phyloP scores from a whole-genome alignment of 2,113 vertebrate genomes.

The Paramormyrops kingsleyae region DNA sequence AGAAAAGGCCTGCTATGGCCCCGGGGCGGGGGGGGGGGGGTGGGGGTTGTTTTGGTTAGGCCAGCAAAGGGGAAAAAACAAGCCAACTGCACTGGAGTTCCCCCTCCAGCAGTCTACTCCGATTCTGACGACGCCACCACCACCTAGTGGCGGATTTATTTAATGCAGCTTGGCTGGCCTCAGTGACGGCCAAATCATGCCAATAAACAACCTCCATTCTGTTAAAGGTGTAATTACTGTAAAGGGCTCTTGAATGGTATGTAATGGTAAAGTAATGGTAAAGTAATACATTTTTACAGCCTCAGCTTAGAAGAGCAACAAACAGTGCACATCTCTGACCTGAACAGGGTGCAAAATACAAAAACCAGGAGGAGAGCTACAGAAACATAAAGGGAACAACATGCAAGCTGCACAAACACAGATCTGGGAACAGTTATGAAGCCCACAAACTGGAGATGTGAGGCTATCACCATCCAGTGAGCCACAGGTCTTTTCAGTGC shows the following conservation, averaged over 20 bases:
- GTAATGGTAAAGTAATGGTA: neutral
- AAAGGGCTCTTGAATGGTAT: neutral
- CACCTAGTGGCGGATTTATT: constrained; percentile 35
- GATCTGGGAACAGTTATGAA: neutral
- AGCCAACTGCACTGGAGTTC: neutral
- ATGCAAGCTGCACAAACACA: neutral
- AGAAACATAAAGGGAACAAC: neutral
- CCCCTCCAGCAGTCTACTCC: neutral
- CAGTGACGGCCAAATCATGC: neutral
- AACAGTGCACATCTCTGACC: neutral
- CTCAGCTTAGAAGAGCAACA: neutral
- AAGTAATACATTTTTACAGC: neutral
- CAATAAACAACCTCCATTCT: neutral
- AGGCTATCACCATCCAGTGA: neutral
- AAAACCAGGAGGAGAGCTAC: neutral
- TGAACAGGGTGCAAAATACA: neutral
- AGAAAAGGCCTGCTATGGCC: neutral
- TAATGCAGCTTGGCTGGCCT: neutral
- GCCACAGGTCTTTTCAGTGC: neutral
- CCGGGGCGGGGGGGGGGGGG: neutral
- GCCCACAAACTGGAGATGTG: neutral
- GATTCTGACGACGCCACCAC: constrained; percentile 20
- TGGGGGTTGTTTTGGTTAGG: neutral
- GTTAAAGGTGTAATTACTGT: neutral
- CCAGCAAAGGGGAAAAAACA: neutral